phyloP scores from a whole-genome alignment of 2,888 invertebrate genomes.

The Nesidiocoris tenuis region DNA sequence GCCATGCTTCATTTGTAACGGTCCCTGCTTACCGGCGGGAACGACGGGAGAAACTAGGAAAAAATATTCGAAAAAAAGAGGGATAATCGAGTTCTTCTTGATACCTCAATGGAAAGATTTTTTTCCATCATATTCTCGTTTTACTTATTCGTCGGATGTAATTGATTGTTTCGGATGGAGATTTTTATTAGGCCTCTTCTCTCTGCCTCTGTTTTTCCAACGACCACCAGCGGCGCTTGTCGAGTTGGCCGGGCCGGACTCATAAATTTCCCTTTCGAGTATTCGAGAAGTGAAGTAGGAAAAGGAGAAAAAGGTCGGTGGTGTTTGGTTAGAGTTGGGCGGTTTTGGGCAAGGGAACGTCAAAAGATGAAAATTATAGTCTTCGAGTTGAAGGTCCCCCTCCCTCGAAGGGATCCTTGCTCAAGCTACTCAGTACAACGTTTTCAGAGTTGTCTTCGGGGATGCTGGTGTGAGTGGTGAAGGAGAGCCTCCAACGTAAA shows the following conservation, averaged over 20 bases:
- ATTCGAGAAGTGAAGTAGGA: neutral
- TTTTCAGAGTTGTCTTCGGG: neutral
- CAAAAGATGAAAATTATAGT: neutral
- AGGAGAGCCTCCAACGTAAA: neutral
- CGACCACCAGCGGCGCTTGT: slow-evolving; percentile 29
- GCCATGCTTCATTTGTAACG: neutral
- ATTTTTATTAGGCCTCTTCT: slow-evolving; percentile 11
- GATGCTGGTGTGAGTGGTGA: neutral
- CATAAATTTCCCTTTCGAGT: slow-evolving; percentile 14
- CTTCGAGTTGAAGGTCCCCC: neutral
- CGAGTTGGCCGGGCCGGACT: slow-evolving; percentile 3
- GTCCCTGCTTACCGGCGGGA: neutral
- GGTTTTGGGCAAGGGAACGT: neutral
- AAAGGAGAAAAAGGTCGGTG: neutral
- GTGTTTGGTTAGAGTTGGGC: neutral
- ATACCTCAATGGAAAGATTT: slow-evolving; percentile 20
- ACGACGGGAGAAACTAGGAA: neutral
- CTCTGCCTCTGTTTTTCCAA: neutral
- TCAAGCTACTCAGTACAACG: neutral
- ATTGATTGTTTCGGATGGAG: slow-evolving; percentile 16
- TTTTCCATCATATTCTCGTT: slow-evolving; percentile 2
- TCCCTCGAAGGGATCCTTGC: neutral
- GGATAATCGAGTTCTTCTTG: neutral
- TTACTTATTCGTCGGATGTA: slow-evolving; percentile 22
- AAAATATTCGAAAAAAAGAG: slow-evolving; percentile 3